Conservation (phyloP, 2,113 vertebrate genomes). For the Atrichornis clamosus region DNA sequence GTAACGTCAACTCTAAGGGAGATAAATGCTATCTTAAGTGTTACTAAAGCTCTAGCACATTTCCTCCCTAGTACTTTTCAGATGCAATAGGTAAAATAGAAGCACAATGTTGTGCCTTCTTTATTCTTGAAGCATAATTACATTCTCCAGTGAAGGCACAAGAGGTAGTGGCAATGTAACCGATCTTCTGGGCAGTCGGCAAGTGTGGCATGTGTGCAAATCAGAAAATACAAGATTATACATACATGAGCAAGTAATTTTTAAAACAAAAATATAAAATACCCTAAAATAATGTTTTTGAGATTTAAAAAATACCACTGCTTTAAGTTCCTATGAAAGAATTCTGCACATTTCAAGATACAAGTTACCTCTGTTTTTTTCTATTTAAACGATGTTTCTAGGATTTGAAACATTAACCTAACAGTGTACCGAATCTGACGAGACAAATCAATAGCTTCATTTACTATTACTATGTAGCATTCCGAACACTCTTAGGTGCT, state of each 20-base stretch:
- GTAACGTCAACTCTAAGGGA: neutral
- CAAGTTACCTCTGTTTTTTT: neutral
- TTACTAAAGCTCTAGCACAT: neutral
- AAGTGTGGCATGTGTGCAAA: fast-evolving
- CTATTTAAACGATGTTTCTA: neutral
- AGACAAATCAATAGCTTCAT: neutral
- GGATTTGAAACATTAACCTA: neutral
- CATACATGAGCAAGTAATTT: neutral
- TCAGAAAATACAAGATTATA: neutral
- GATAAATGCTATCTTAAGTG: neutral
- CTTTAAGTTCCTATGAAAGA: neutral
- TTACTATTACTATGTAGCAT: neutral
- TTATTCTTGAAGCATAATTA: neutral
- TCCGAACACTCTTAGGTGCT: neutral
- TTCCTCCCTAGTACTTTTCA: neutral
- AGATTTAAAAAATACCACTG: neutral
- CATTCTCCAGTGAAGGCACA: neutral
- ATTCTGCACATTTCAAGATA: neutral
- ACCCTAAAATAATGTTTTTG: neutral
- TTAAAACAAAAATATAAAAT: neutral
- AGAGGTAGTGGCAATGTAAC: neutral
- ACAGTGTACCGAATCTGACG: neutral
- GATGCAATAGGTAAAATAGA: neutral
- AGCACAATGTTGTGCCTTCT: neutral
- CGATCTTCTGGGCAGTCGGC: neutral